phyloP scores from a whole-genome alignment of 2,797 vertebrate species.

The Spea hammondii region DNA sequence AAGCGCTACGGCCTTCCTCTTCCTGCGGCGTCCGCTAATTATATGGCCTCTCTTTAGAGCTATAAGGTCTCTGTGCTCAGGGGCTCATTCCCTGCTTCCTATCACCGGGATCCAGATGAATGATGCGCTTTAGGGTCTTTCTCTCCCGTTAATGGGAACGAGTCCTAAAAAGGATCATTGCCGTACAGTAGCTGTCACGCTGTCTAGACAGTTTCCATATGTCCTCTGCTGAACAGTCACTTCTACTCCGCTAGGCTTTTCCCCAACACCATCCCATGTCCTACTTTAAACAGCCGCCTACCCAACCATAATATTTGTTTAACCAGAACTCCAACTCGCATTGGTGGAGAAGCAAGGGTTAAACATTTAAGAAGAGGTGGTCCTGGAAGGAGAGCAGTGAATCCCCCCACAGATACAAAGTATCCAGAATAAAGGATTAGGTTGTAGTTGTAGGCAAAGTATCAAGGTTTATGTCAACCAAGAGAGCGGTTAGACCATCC shows the following conservation, averaged over 20 bases:
- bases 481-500: too few species aligned
- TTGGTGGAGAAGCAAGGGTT: background rate
- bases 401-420: too few species aligned
- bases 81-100: background rate
- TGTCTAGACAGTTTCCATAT: constrained; percentile 36
- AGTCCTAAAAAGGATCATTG: constrained; percentile 19
- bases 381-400: background rate
- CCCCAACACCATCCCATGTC: constrained; percentile 1
- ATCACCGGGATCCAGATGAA: constrained; percentile 15
- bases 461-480: too few species aligned
- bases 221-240: background rate
- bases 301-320: constrained; percentile 23
- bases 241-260: background rate
- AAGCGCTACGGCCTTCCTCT: background rate
- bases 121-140: background rate
- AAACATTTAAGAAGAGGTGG: background rate
- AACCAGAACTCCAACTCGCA: background rate
- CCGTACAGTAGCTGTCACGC: background rate
- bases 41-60: background rate
- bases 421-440: too few species aligned
- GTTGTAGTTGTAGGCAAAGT: too few species aligned
- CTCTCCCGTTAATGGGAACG: background rate
- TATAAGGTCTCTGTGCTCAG: background rate
- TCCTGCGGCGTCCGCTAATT: background rate
- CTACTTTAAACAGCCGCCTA: background rate